Evolutionary conservation across 2,113 vertebrate genomes (phyloP), one percentile per base, ranked within the genome.

Genomic region (Pristiophorus japonicus): DNA sequence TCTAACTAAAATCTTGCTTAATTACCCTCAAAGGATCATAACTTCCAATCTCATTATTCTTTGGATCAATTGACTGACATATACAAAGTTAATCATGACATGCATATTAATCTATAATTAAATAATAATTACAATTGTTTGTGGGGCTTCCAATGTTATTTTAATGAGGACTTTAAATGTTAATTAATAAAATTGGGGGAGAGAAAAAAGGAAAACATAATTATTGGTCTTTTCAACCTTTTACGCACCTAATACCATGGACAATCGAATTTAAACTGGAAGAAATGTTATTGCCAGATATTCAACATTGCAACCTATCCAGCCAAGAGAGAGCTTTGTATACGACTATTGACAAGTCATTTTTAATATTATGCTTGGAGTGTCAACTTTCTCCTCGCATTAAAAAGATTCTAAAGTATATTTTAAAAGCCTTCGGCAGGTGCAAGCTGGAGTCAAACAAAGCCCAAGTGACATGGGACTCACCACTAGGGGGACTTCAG

Each of bases 11-110:
- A 96, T 96, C 97, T 96, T 95, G 84, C 96, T 45, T 97, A 97
- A 97, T 97, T 97, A 96, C 96, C 96, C 96, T 96, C 96, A 87
- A 81, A 96, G 97, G 97, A 97, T 95, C 95, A 75, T 96, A 96
- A 95, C 87, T 95, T 96, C 51, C 91, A 96, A 96, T 96, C 96
- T 90, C 95, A 95, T 96, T 96, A 95, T 88, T 96, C 95, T 95
- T 96, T 95, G 95, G 96, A 24, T 81, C 95, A 95, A 95, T 95
- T 96, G 63, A 96, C 95, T 96, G 88, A 95, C 97, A 22, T n/a
- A 22, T 92, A 90, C 96, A 96, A 95, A 95, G 95, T 97, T 95
- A 96, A 96, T 96, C 94, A 22, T 95, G 96, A 95, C 81, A 92
- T 95, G 42, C 96, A 96, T 96, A 66, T 96, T 97, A 96, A 96